These are phyloP conservation scores for Ylistrum balloti DNA, from an alignment of 1,140 invertebrate species.

Conservation along the genomic window DNA sequence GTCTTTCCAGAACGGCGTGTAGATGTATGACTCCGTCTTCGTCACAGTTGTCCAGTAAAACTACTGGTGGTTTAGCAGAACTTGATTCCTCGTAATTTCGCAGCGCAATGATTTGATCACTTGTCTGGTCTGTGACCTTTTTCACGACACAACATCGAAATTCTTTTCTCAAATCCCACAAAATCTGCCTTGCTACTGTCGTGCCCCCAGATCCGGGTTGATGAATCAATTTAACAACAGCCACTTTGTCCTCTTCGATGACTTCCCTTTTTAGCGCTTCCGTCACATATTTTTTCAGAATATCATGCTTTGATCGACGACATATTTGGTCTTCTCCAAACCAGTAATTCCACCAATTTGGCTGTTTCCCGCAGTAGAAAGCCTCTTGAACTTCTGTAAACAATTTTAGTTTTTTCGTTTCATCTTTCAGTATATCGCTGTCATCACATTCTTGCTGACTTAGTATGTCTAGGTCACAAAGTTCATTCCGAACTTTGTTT, in stretches of 20 bases:
- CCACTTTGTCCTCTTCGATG: constrained; percentile 64
- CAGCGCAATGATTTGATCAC: constrained; percentile 66
- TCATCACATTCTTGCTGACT: constrained; percentile 65
- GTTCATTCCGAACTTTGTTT: constrained; percentile 68
- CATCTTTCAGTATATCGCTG: constrained; percentile 1
- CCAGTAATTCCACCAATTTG: constrained; percentile 72
- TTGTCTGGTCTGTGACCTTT: constrained; percentile 68
- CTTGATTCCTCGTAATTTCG: constrained; percentile 62
- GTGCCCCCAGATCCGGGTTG: constrained; percentile 75
- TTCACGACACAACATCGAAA: constrained; percentile 71
- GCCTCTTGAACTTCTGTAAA: constrained; percentile 60
- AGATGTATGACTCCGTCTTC: constrained; percentile 68
- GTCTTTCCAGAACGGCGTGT: constrained; percentile 63
- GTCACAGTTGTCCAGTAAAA: constrained; percentile 74
- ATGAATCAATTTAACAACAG: constrained; percentile 65
- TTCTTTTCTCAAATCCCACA: constrained; percentile 70
- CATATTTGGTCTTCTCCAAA: constrained; percentile 65
- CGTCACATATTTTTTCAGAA: constrained; percentile 55
- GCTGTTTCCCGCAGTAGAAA: constrained; percentile 69
- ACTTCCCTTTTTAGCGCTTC: neutral
- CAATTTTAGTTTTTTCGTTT: constrained; percentile 45
- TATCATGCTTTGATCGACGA: constrained; percentile 53
- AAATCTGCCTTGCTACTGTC: constrained; percentile 70
- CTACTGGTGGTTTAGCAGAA: constrained; percentile 65
- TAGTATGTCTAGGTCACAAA: constrained; percentile 69